Evolutionary conservation across 92 coral and sea anemone genomes (phyloP).

Genomic region (Desmophyllum pertusum): DNA sequence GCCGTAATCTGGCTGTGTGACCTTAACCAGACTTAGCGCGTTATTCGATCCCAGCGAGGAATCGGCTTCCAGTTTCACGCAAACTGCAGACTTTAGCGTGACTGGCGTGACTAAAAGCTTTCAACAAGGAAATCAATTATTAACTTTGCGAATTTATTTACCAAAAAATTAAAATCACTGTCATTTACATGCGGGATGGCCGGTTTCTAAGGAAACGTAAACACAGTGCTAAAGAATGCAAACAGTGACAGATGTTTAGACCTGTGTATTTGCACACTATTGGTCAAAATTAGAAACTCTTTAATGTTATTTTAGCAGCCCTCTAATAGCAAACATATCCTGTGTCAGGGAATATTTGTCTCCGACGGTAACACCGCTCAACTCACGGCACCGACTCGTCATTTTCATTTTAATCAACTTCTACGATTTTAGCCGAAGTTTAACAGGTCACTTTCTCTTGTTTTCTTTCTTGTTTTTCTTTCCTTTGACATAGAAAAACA

Average conservation of each 20-base stretch:
- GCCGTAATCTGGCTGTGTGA: no score
- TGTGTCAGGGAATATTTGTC: neutral
- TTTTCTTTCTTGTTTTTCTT: neutral
- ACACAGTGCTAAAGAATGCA: neutral
- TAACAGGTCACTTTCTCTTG: neutral
- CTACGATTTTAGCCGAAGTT: neutral
- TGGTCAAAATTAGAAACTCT: neutral
- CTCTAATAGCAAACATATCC: neutral
- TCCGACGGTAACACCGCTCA: no score
- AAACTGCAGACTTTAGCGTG: no score
- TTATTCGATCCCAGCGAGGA: no score
- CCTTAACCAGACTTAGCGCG: no score
- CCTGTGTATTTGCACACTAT: neutral
- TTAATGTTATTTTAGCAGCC: conserved; percentile 1
- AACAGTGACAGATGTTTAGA: neutral
- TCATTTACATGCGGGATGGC: neutral
- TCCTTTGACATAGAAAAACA: neutral
- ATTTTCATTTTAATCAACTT: no score
- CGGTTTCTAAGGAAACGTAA: conserved; percentile 15
- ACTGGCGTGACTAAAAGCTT: no score
- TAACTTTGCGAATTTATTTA: no score
- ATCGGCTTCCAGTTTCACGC: no score
- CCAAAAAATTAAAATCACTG: no score
- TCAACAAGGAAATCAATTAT: no score
- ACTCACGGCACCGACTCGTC: neutral